Evolutionary conservation across 2,888 invertebrate species (phyloP), one percentile per base, ranked within the genome.

Genomic region (Charanyca ferruginea): DNA sequence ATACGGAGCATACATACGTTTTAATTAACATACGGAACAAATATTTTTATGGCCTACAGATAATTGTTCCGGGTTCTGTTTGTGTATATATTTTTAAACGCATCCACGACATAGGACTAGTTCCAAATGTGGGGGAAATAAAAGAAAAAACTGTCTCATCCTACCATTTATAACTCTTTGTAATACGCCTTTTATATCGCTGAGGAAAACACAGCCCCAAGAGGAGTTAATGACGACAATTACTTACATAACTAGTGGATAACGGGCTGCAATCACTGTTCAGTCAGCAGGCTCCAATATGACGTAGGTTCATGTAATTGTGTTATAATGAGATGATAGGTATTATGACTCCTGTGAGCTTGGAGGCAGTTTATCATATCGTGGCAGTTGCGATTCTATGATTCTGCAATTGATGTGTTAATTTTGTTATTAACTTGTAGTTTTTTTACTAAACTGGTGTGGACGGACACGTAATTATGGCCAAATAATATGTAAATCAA

Each of bases 201-300:
- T 57, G 84, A 90, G 89, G 89, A 89, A 89, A 90, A 91, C 87
- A 85, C 81, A 83, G 71, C 22, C 23, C n/a, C 67, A 73, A 80
- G 84, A 84, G 85, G 83, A 86, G 84, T 83, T 83, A 84, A 86
- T 82, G 79, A 84, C 83, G 79, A 71, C 69, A 61, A 73, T 84
- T 83, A 83, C 79, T 86, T 88, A 86, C 83, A 82, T 85, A 88
- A 87, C 75, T 74, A 73, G 55, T 77, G 71, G 59, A 68, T 72
- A 70, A 62, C 63, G 45, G 51, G 1, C 23, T 51, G 65, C 48
- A 76, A 70, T 70, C 68, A 55, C 25, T 52, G 54, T 35, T 38
- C 9, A 18, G 48, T 23, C 22, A 32, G 51, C 44, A 20, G 41
- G 22, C 22, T 32, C 44, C 35, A 8, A 8, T 44, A 3, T 69